Conservation (phyloP, 2,797 vertebrate genomes). For the Crenuchus spilurus region DNA sequence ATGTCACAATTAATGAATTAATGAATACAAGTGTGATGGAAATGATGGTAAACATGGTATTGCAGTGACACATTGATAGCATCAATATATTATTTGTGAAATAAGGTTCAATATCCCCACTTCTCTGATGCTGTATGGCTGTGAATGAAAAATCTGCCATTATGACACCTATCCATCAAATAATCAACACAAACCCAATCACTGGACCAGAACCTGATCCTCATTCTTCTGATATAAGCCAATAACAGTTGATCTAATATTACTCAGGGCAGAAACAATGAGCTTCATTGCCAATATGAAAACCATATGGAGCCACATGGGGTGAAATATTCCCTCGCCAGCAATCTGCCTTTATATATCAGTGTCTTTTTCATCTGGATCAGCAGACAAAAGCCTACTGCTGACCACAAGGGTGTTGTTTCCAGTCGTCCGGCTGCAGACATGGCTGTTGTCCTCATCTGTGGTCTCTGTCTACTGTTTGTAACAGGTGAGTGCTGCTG, state of each 20-base stretch:
- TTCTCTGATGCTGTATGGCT: neutral
- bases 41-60: no score
- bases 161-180: neutral
- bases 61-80: no score
- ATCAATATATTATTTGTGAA: no score
- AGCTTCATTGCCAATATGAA: conserved; percentile 33
- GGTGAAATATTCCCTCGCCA: neutral
- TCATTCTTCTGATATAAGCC: conserved; percentile 21
- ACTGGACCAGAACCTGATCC: neutral
- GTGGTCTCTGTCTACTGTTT: conserved; percentile 18
- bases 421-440: neutral
- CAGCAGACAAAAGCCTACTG: neutral
- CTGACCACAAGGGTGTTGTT: neutral
- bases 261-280: conserved; percentile 39
- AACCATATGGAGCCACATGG: conserved; percentile 5
- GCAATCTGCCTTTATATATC: neutral
- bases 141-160: neutral
- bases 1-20: no score
- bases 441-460: neutral
- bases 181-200: neutral
- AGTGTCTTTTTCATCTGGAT: neutral
- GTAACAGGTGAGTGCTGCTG: conserved; percentile 20
- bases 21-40: no score
- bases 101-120: neutral
- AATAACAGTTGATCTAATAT: conserved; percentile 27